These are phyloP conservation scores for Rhinoraja longicauda DNA, from an alignment of 2,797 vertebrate species.

Conservation along the genomic window DNA sequence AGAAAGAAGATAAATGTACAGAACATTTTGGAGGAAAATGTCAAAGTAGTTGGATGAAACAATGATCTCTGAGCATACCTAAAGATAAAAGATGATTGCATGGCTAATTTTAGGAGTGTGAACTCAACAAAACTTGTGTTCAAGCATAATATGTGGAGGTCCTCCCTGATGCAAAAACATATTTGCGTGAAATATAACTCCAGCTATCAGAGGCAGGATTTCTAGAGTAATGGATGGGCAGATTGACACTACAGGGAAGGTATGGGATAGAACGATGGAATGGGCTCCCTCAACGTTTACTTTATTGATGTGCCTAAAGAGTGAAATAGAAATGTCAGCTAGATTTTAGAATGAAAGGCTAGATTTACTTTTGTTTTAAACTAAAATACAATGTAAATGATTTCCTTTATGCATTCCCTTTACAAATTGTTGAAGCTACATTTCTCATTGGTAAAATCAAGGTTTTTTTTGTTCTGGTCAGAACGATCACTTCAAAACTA, in stretches of 20 bases:
- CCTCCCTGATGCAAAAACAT: neutral
- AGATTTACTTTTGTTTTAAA: neutral
- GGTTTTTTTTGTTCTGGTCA: neutral
- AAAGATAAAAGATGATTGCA: neutral
- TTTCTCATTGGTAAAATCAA: neutral
- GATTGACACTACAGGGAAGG: neutral
- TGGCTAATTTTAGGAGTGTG: neutral
- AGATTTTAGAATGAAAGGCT: neutral
- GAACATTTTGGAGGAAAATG: neutral
- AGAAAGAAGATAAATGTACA: too few species aligned
- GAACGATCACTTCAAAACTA: neutral
- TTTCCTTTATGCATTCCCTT: neutral
- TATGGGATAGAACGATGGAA: neutral
- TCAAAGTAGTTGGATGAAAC: neutral
- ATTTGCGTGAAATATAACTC: neutral
- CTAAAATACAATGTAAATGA: neutral
- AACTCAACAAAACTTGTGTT: neutral
- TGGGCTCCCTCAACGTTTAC: neutral
- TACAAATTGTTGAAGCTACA: neutral
- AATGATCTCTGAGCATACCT: neutral
- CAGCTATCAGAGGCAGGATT: neutral
- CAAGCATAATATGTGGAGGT: neutral
- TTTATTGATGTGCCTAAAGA: neutral
- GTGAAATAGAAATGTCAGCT: neutral
- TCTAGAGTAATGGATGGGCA: neutral